Conservation (phyloP, 2,113 vertebrate genomes). For the Edolisoma coerulescens region DNA sequence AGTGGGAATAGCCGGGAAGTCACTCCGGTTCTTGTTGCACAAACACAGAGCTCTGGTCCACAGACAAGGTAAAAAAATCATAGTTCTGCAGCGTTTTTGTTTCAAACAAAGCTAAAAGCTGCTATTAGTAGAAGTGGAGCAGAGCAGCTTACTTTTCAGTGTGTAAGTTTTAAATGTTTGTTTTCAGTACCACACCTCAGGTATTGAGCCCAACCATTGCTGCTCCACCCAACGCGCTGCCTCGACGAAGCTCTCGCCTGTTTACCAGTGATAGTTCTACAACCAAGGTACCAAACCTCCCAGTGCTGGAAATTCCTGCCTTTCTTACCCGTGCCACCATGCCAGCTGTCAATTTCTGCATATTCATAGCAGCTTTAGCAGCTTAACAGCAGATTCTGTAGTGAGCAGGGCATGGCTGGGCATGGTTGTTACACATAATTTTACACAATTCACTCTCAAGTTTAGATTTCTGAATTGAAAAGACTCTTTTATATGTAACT, state of each 20-base stretch:
- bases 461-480: background rate
- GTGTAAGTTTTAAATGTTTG: background rate
- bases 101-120: background rate
- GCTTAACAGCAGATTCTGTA: background rate
- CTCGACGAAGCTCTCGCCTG: conserved; percentile 92
- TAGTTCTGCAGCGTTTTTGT: background rate
- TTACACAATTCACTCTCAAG: background rate
- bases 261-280: conserved; percentile 98
- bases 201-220: conserved; percentile 97
- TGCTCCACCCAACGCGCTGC: conserved; percentile 93
- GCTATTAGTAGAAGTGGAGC: background rate
- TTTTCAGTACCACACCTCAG: conserved; percentile 90
- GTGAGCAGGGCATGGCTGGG: background rate
- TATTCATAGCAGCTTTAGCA: background rate
- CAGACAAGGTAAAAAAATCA: conserved; percentile 85
- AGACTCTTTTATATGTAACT: background rate
- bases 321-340: fast-evolving
- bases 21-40: conserved; percentile 91
- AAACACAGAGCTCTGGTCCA: conserved; percentile 92
- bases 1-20: conserved; percentile 96
- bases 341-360: fast-evolving
- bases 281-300: conserved; percentile 83
- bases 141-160: background rate
- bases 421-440: fast-evolving
- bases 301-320: background rate